Base-by-base conservation (phyloP, 2,113 vertebrate genomes). In the Sminthopsis crassicaudata region DNA sequence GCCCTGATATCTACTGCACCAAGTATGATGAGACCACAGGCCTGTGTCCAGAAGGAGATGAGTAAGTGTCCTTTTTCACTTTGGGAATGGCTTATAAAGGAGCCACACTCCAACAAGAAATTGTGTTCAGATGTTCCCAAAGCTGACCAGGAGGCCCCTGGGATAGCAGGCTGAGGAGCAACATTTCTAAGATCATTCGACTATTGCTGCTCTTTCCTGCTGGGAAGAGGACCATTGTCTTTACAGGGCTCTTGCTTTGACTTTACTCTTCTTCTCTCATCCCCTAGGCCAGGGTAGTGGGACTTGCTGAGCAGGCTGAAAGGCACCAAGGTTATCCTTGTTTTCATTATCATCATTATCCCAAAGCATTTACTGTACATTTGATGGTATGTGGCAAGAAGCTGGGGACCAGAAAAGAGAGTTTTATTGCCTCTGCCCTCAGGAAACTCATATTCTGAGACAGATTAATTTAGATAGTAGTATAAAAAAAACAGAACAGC, bases 1-100 rank as follows among this genome's bases (percentile, higher is more conserved):
- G 99, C 97, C 99, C 99, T 3, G 99, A 99, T 97, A 99, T 99
- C 89, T 99, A 99, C 98, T 99, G 99, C 95, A 99, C 99, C 98
- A 99, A 99, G 98, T 99, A 99, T 48, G 99, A 99, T 4, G 99
- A 99, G 98, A 99, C 99, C 92, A 99, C 99, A 0, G 99, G 99
- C 91, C 99, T 99, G 96, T 99, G 99, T 95, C 99, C 99, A 0
- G 99, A 99, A 96, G 99, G 99, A 98, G 99, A 99, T 89, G 99
- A 99, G 99, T 99, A 98, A 99, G 99, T 99, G 91, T 48, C 89
- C 52, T 52, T 46, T 48, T 3, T 53, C 46, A n/a, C 76, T 36
- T 7, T 46, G 89, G 89, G 9, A 19, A 30, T 16, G 89, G 57
- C 91, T 91, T 46, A 88, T 84, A 36, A 27, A 50, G 90, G 92